These are phyloP conservation scores for Pollenia angustigena DNA, from an alignment of 2,888 invertebrate species.

Conservation along the genomic window DNA sequence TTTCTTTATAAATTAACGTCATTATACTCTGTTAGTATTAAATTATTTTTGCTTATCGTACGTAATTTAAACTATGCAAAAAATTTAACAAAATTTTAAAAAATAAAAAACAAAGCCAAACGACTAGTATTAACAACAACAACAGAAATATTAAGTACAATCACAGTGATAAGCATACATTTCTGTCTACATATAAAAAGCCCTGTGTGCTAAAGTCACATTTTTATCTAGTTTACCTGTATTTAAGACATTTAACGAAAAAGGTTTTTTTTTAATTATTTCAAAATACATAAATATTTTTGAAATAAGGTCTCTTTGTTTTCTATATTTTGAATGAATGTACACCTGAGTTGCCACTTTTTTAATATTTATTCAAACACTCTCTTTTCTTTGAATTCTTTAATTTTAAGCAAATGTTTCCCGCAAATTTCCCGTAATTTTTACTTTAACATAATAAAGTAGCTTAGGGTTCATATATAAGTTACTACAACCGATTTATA, in stretches of 20 bases:
- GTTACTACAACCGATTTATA: no score
- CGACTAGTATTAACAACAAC: constrained; percentile 7
- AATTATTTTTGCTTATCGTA: constrained; percentile 63
- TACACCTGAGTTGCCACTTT: no score
- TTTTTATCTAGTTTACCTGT: background rate
- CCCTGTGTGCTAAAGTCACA: constrained; percentile 1
- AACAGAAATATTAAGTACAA: constrained; percentile 12
- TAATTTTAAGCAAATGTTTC: no score
- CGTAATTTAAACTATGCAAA: constrained; percentile 60
- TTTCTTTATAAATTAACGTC: constrained; percentile 55
- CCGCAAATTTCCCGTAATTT: no score
- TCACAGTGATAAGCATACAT: constrained; percentile 18
- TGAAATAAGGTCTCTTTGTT: no score
- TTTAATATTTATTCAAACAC: no score
- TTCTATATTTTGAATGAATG: no score
- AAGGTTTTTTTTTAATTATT: no score
- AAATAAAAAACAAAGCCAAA: constrained; percentile 30
- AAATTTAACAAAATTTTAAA: constrained; percentile 3
- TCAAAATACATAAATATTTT: no score
- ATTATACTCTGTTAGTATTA: constrained; percentile 45
- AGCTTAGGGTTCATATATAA: no score
- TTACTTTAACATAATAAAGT: no score
- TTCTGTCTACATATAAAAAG: background rate
- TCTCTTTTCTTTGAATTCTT: no score
- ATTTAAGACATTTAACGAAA: background rate